Base-by-base conservation (phyloP, 2,888 invertebrate genomes). In the Saturnia pavonia region DNA sequence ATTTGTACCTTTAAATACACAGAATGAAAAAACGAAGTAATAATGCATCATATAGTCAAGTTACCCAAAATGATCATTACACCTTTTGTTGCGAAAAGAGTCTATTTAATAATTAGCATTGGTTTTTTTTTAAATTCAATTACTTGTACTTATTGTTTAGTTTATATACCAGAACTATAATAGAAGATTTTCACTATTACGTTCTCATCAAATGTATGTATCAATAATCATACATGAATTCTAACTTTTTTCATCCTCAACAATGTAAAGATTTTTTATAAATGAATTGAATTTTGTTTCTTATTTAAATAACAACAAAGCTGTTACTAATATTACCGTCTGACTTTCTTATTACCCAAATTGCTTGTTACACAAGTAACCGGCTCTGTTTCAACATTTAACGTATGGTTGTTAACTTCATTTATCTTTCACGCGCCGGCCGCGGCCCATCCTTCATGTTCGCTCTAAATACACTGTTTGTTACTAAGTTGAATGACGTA, bases 351-450 rank as follows among this genome's bases (percentile, higher is more conserved):
- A 65, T 65, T 65, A 65, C 65, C 9, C 65, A 65, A 65, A 65
- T 65, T 65, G 65, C 65, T 65, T 65, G 65, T 65, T 65, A 65
- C 65, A 65, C 40, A 65, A 65, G 65, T 65, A 65, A 65, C 40
- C 65, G 65, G 40, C 9, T 65, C 34, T 65, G 65, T 65, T 65
- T 65, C 65, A 65, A 65, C 65, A 65, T 65, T 65, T 65, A 40
- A 65, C 65, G 65, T 65, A 65, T 65, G 65, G 65, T 40, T 65
- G 65, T 65, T 65, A 65, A 65, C 65, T 65, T 65, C 65, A 65
- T 65, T 65, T 65, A 65, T 65, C 65, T 65, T 65, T 65, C 65
- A 65, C 65, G n/a, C 65, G 40, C 54, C 54, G 65, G 65, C 65
- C 65, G 22, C 54, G 65, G 65, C 65, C 65, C 65, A 65, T 65